Base-by-base conservation (phyloP, 2,113 vertebrate species). In the Dromiciops gliroides region DNA sequence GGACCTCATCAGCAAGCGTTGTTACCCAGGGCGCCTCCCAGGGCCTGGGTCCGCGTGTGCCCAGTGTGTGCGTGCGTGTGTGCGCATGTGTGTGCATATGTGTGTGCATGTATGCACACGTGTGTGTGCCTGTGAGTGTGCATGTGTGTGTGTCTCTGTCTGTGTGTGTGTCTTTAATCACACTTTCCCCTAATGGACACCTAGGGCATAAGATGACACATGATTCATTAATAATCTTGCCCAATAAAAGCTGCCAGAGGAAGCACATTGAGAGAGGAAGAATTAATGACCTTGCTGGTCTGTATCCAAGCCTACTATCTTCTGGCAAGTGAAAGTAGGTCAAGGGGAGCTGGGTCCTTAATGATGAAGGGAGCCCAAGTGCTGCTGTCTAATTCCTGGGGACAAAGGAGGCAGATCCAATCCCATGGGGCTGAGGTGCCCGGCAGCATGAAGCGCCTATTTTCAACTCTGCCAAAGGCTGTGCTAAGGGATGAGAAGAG, bases 321-420 rank as follows among this genome's bases (percentile, higher is more conserved):
- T 89, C 51, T 95, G 96, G 92, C 53, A 94, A 95, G 56, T 7
- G 95, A 95, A 98, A 96, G 60, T 96, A 96, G 93, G 94, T 91
- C 97, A 98, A 97, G 90, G 56, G 97, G 93, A 98, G 92, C 47
- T 92, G 1, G 75, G 47, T 51, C 93, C 0, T 22, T 94, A 95
- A 93, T 91, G 92, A 28, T 0, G 10, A 96, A 93, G 31, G 56
- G 51, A 95, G 92, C 22, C 89, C 31, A 95, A n/a, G n/a, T n/a
- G 94, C n/a, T 89, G 83, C 94, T 93, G 51, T 96, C 97, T 94
- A 95, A 96, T 95, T 95, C 95, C 89, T 90, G 91, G 50, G 93
- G 94, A 95, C 92, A 94, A 92, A 37, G 47, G 96, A 94, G 51
- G 75, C 91, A 90, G 60, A 96, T n/a, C 91, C 48, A 96, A 93